Conservation (phyloP, 2,888 invertebrate species). For the Acanthosoma haemorrhoidale region DNA sequence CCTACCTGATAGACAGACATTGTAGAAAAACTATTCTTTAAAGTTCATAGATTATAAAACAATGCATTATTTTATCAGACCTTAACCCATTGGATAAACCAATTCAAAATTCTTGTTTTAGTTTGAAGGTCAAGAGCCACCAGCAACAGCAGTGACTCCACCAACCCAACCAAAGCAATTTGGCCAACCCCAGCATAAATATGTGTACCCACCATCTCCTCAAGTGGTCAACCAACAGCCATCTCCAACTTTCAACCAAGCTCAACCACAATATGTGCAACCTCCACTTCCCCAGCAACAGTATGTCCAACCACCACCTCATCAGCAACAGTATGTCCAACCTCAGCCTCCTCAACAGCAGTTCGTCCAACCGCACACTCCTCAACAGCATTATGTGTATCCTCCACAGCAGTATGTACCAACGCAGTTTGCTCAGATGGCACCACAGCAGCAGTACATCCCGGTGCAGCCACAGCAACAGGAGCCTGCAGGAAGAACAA, state of each 20-base stretch:
- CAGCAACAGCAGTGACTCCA: conserved; percentile 23
- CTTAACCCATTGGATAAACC: too few species aligned
- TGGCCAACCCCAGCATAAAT: conserved; percentile 38
- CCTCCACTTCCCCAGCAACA: conserved; percentile 38
- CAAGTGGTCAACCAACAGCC: conserved; percentile 41
- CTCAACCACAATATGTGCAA: conserved; percentile 47
- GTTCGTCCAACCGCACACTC: conserved; percentile 40
- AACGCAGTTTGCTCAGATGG: conserved; percentile 41
- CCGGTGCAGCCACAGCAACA: conserved; percentile 39
- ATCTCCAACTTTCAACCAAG: conserved; percentile 43
- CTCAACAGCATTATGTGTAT: conserved; percentile 39
- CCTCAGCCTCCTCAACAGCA: conserved; percentile 43
- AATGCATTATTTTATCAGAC: too few species aligned
- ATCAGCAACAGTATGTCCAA: conserved; percentile 39
- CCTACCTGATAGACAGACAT: not conserved
- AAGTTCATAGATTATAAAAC: not conserved
- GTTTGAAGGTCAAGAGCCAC: conserved; percentile 51
- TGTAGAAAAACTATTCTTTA: not conserved
- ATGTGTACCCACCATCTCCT: conserved; percentile 25
- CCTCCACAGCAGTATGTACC: conserved; percentile 43
- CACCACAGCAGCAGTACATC: conserved; percentile 41
- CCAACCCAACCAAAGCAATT: conserved; percentile 34
- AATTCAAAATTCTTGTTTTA: conserved; percentile 48
- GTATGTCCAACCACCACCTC: conserved; percentile 39
- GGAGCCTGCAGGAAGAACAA: conserved; percentile 47